These are phyloP conservation scores for Characodon lateralis DNA, from an alignment of 2,797 vertebrate genomes.

Conservation along the genomic window DNA sequence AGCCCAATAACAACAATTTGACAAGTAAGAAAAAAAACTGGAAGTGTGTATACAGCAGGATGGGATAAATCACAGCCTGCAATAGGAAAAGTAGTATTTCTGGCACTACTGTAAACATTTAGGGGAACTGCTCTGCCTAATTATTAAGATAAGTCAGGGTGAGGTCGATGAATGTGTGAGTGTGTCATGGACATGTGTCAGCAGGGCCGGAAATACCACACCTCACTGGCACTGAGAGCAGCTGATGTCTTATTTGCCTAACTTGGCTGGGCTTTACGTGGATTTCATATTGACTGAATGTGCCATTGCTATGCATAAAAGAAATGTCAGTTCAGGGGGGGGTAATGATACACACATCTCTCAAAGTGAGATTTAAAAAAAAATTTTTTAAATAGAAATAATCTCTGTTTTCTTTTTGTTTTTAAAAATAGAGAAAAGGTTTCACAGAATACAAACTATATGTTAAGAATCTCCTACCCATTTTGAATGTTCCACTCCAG, in stretches of 20 bases:
- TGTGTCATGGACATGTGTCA: slow-evolving; percentile 53
- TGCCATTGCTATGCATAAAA: background rate
- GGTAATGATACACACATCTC: background rate
- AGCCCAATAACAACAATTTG: background rate
- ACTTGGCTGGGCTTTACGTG: slow-evolving; percentile 19
- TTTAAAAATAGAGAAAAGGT: no score
- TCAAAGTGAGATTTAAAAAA: background rate
- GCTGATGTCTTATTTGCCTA: slow-evolving; percentile 58
- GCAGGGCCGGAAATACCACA: slow-evolving; percentile 65
- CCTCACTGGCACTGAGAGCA: slow-evolving; percentile 55
- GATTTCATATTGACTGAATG: slow-evolving; percentile 16
- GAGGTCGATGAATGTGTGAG: slow-evolving; percentile 5
- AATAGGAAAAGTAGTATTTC: slow-evolving; percentile 16
- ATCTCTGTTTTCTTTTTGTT: background rate
- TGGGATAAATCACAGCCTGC: background rate
- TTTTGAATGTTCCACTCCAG: no score
- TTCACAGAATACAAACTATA: background rate
- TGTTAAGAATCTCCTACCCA: no score
- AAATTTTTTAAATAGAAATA: background rate
- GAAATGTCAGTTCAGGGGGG: background rate
- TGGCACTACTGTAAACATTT: slow-evolving; percentile 58
- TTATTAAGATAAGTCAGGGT: slow-evolving; percentile 48
- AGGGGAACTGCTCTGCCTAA: slow-evolving; percentile 35
- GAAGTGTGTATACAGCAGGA: background rate
- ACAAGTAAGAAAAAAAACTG: background rate